These are phyloP conservation scores for Hemiscyllium ocellatum DNA, from an alignment of 2,113 vertebrate genomes.

Conservation along the genomic window DNA sequence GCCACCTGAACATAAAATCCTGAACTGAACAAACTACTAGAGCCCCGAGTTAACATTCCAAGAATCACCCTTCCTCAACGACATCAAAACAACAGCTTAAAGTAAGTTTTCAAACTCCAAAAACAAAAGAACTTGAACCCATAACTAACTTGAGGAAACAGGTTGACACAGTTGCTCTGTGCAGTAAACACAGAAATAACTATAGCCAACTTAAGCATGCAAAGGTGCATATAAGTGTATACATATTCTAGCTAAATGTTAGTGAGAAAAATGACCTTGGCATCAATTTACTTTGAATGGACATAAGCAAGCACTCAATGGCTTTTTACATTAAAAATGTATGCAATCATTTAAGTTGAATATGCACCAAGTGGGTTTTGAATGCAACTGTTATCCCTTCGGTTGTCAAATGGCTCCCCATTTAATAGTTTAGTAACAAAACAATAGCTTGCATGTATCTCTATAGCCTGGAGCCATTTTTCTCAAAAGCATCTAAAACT, in stretches of 20 bases:
- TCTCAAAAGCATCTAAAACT: constrained; percentile 4
- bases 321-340: background rate
- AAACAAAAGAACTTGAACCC: background rate
- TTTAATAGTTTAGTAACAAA: background rate
- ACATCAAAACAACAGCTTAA: background rate
- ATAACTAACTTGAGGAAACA: background rate
- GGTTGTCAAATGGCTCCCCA: background rate
- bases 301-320: background rate
- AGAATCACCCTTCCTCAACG: background rate
- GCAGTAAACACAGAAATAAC: background rate
- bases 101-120: background rate
- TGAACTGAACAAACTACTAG: background rate
- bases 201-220: background rate
- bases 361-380: background rate
- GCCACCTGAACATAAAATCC: background rate
- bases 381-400: background rate
- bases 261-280: background rate
- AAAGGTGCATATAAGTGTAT: no score
- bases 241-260: background rate
- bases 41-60: background rate
- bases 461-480: background rate
- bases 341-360: background rate
- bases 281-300: background rate
- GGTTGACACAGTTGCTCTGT: background rate
- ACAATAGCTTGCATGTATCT: background rate